Evolutionary conservation across 2,797 vertebrate species (phyloP), one percentile per base, ranked within the genome.

Genomic region (Oryzias dopingdopingensis): DNA sequence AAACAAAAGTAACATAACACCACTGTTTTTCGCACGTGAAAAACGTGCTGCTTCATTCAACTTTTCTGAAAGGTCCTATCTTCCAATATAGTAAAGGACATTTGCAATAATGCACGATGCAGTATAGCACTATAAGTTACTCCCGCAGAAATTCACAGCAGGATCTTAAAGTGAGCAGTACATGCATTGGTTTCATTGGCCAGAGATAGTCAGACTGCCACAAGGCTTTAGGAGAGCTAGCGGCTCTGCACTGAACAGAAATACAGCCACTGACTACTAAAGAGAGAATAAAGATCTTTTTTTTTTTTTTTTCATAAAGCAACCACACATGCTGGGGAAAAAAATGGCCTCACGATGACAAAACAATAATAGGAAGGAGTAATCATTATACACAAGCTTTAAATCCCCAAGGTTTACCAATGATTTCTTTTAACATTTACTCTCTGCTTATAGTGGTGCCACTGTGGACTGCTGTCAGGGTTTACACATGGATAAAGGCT

Each of bases 351-450:
- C 45, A 59, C 69, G 75, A 89, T 88, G 84, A 83, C 81, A 86
- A 88, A 89, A 88, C 82, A 87, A 83, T 86, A 73, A 76, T 70
- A 76, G 78, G 70, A 77, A 83, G 81, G 71, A 71, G 63, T 56
- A 85, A 84, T 90, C 79, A 81, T 78, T 65, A 63, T 72, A 65
- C 74, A 79, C 61, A 65, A 77, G 64, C 78, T 76, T 74, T 80
- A 76, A 86, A 81, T 43, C 67, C 76, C 62, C 56, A 60, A 72
- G 66, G 83, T 83, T 77, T 76, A 72, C 45, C 58, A 72, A 76
- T 86, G 72, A 59, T 65, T 67, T 83, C 60, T 85, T 86, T 86
- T 83, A 84, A 88, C 72, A 67, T 79, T 71, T 72, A 62, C 58
- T 55, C 68, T 66, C 58, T 72, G 70, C 78, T 67, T 66, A 69